phyloP scores from a whole-genome alignment of 37 sponge, comb jelly and placozoan genomes.

The Bolinopsis microptera region DNA sequence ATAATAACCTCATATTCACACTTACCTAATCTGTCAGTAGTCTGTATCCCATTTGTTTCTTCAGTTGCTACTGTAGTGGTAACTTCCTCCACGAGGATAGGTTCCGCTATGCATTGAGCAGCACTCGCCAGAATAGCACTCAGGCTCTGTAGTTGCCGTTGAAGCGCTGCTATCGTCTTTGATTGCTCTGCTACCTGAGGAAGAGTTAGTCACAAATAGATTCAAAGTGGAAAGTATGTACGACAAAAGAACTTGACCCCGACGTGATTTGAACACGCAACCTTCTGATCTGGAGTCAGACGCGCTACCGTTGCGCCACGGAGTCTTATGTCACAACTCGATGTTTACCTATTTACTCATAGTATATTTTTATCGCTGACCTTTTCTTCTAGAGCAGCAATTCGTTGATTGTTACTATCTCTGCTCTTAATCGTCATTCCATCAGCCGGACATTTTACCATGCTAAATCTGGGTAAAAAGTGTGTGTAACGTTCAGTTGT shows the following conservation, averaged over 20 bases:
- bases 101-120: background rate
- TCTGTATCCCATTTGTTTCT: background rate
- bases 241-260: background rate
- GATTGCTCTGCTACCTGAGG: conserved; percentile 28
- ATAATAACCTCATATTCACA: too few species aligned
- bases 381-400: conserved; percentile 30
- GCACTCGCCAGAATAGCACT: background rate
- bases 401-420: background rate
- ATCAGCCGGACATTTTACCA: conserved; percentile 40
- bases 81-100: background rate
- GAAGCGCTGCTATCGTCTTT: background rate
- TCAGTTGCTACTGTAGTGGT: background rate
- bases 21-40: background rate
- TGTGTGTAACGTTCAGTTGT: too few species aligned
- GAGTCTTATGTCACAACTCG: background rate
- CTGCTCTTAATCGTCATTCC: background rate
- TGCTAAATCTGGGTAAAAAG: too few species aligned
- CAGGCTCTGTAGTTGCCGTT: background rate
- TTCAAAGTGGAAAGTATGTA: background rate
- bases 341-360: too few species aligned
- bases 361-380: background rate
- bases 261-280: background rate
- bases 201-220: background rate
- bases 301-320: background rate
- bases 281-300: background rate